Base-by-base conservation (phyloP, 2,797 vertebrate genomes). In the Amblyopsis hoosieri region DNA sequence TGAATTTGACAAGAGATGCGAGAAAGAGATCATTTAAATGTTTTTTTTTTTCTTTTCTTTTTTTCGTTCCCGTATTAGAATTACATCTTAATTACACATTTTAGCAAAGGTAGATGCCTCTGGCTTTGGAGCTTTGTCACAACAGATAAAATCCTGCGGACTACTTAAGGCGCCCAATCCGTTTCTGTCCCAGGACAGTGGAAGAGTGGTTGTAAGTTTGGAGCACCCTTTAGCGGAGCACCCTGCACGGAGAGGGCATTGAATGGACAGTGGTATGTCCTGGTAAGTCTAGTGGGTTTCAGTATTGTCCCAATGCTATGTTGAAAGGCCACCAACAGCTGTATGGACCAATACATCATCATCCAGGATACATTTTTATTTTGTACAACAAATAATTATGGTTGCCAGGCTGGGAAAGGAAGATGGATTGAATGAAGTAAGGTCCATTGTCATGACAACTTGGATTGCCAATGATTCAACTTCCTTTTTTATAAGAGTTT, bases 281-380 rank as follows among this genome's bases (percentile, higher is more conserved):
- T 89, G 86, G 91, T 92, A 92, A 91, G 90, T 90, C 73, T 66
- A 74, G 80, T 86, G 83, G 84, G 73, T 84, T 89, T 87, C 54
- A 81, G 79, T 83, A 75, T 82, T 85, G 79, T 90, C 73, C 79
- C 87, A 71, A 87, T 82, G 77, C 79, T 85, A 78, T 86, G 33
- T 79, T 75, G 49, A 54, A 67, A 76, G 50, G 74, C 63, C 79
- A 75, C 19, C 31, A 62, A 49, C 60, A 65, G 57, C 64, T 78
- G 6, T 74, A 15, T 75, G 65, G 72, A 15, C 48, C 19, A 64
- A 29, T 66, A 51, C 58, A 56, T 23, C 62, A 29, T 2, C 12
- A 33, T 46, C 11, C 5, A 33, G 33, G 45, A 29, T 0, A 55
- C 58, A 29, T 19, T 52, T 4, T 17, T 51, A 65, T 19, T 12